Evolutionary conservation across 2,888 invertebrate genomes (phyloP).

Genomic region (Drosophila greeni): DNA sequence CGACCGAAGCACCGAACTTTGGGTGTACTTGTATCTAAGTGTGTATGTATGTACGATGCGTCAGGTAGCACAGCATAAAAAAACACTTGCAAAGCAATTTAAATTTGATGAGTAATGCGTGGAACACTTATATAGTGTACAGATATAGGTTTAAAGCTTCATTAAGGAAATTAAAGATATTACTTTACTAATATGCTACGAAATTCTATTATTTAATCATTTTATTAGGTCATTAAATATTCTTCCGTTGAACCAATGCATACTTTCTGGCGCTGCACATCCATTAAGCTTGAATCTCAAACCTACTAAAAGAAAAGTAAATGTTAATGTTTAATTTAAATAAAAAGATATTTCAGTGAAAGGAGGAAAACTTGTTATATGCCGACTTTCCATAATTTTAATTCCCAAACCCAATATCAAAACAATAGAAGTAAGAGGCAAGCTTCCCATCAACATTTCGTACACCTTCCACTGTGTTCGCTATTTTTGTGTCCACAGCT

Average conservation of each 20-base stretch:
- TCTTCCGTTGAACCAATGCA: not conserved
- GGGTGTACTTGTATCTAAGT: conserved; percentile 26
- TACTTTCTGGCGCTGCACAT: not conserved
- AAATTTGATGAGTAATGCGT: conserved; percentile 64
- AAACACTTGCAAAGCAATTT: conserved; percentile 62
- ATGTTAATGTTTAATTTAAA: not conserved
- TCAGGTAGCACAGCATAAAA: conserved; percentile 57
- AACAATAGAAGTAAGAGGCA: conserved; percentile 2
- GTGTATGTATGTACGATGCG: conserved; percentile 13
- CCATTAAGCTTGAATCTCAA: not conserved
- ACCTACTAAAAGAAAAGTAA: not conserved
- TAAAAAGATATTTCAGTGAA: not conserved
- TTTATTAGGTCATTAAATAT: too few relatives aligned
- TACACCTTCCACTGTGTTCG: not conserved
- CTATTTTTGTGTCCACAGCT: conserved; percentile 21
- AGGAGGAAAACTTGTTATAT: not conserved
- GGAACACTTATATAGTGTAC: not conserved
- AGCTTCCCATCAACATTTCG: not conserved
- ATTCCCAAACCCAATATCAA: not conserved
- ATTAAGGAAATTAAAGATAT: not conserved
- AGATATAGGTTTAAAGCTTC: not conserved
- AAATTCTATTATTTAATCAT: too few relatives aligned
- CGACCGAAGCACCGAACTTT: conserved; percentile 41
- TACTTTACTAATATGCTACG: not conserved
- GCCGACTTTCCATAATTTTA: not conserved